Evolutionary conservation across 2,113 vertebrate species (phyloP), one percentile per base, ranked within the genome.

Genomic region (Grammomys surdaster): DNA sequence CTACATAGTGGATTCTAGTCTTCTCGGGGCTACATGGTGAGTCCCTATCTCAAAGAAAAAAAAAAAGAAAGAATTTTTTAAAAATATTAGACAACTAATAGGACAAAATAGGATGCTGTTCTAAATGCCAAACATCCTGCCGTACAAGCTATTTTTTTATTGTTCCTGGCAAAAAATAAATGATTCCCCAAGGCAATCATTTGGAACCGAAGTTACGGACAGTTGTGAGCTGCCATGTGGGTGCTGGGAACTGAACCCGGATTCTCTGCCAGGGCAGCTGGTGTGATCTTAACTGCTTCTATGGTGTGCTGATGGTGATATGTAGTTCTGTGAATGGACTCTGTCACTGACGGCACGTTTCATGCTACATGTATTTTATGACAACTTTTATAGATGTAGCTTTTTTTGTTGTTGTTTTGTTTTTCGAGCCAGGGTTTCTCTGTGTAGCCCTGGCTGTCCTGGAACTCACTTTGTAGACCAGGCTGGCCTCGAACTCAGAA

Each of bases 311-410:
- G 87, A 19, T n/a, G 48, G 17, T 17, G 20, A 36, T 3, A 11
- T 11, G 7, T 12, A 3, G 65, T 36, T 63, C 19, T n/a, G 28
- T 1, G 17, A 58, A 9, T 9, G 14, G 40, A 36, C 67, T 12
- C 40, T n/a, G 73, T 77, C 58, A 3, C 51, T 28, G 9, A 11
- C 3, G 88, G 40, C 20, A 3, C 22, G 5, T 40, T 63, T 85
- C 86, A n/a, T 0, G 31, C 56, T 65, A 0, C 0, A 3, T 48
- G 24, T 20, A 0, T 63, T 56, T 72, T 40, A 63, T 7, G 40
- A 17, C 10, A 14, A 0, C 12, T 56, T 69, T 56, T 11, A 28
- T 11, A 87, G 65, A 19, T 31, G 51, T 58, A 3, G 20, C 28
- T 95, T 89, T 93, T 65, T 51, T 51, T 51, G 51, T 51, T 51